phyloP scores from a whole-genome alignment of 2,888 invertebrate species.

The Luperina testacea region DNA sequence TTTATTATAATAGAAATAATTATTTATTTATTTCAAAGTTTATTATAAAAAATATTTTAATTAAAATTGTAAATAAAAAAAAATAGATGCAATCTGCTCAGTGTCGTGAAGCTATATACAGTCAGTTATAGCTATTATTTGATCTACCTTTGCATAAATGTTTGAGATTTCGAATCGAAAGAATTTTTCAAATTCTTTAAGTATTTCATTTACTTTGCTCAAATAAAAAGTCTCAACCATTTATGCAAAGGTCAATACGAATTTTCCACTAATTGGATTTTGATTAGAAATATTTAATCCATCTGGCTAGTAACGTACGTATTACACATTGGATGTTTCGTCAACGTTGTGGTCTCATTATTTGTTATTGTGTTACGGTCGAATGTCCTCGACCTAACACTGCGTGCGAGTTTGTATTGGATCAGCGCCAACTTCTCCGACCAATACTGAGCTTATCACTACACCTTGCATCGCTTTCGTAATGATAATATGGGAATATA shows the following conservation, averaged over 20 bases:
- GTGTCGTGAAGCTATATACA: neutral
- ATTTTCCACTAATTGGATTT: neutral
- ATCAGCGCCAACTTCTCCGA: constrained; percentile 55
- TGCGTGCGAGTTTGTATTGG: constrained; percentile 53
- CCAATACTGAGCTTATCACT: constrained; percentile 54
- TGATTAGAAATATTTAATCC: neutral
- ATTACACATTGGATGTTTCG: constrained; percentile 46
- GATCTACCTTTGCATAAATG: too few relatives aligned
- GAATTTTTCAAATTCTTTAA: too few relatives aligned
- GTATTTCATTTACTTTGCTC: too few relatives aligned
- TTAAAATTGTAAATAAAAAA: constrained; percentile 87
- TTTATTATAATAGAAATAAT: constrained; percentile 76
- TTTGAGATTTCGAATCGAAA: too few relatives aligned
- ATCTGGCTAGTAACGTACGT: constrained; percentile 9
- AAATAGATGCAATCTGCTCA: constrained; percentile 85
- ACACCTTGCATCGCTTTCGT: constrained; percentile 47
- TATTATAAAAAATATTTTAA: constrained; percentile 80
- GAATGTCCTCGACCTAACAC: constrained; percentile 68
- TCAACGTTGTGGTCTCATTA: constrained; percentile 51
- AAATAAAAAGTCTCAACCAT: too few relatives aligned
- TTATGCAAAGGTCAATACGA: neutral
- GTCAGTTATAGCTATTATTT: too few relatives aligned
- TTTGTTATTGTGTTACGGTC: constrained; percentile 58
- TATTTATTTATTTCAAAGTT: constrained; percentile 77
- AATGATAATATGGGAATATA: constrained; percentile 20